Percentiles rank a stretch among this genome's conserved stretches.
Evolutionary conservation across 2,888 invertebrate genomes (phyloP).

Genomic region (Ectemnius cavifrons): DNA sequence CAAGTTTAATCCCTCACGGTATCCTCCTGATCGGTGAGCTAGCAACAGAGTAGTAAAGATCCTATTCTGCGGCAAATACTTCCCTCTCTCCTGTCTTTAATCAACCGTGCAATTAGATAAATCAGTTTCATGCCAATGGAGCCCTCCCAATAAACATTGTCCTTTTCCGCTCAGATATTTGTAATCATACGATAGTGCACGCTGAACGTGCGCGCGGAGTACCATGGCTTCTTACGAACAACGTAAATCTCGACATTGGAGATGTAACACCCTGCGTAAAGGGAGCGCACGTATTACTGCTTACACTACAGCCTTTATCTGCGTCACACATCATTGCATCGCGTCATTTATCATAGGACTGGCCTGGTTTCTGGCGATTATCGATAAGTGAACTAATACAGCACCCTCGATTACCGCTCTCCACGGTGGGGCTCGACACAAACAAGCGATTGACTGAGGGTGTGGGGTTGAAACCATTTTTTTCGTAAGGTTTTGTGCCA

Average conservation of each 20-base stretch:
- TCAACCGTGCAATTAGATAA: conserved; percentile 12
- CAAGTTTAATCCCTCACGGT: too few relatives aligned
- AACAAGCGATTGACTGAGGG: neutral
- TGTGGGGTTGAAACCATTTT: too few relatives aligned
- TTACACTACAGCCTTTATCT: neutral
- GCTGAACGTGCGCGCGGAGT: conserved; percentile 22
- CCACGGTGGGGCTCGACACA: too few relatives aligned
- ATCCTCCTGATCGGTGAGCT: too few relatives aligned
- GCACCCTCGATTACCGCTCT: neutral
- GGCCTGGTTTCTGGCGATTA: neutral
- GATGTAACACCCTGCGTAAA: neutral
- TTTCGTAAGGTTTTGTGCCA: too few relatives aligned
- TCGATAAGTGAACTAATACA: neutral
- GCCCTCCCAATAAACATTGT: too few relatives aligned
- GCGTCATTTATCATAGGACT: neutral
- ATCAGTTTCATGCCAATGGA: too few relatives aligned
- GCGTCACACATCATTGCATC: neutral
- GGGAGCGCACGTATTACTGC: conserved; percentile 7
- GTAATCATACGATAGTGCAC: conserved; percentile 25
- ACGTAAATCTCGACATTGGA: neutral
- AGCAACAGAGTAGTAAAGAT: too few relatives aligned
- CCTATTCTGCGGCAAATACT: conserved; percentile 22
- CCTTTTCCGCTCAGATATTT: neutral
- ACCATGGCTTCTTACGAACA: conserved; percentile 12
- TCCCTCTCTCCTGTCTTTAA: neutral